phyloP scores from a whole-genome alignment of 2,113 vertebrate genomes.

The Lynx canadensis region DNA sequence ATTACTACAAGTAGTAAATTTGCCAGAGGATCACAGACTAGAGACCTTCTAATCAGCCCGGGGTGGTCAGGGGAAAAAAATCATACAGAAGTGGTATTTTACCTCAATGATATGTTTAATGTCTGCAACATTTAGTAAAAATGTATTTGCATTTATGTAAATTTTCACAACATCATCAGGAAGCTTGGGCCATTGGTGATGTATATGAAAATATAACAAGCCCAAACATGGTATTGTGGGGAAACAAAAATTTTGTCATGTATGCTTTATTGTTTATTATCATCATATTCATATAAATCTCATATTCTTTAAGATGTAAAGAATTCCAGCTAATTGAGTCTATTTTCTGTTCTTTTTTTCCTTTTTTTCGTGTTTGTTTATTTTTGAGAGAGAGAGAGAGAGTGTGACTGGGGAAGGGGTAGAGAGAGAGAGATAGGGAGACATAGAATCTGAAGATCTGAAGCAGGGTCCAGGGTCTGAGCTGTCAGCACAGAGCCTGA shows the following conservation, averaged over 20 bases:
- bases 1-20: not conserved
- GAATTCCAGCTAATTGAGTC: not conserved
- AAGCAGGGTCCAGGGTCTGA: too few species aligned
- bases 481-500: too few species aligned
- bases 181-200: not conserved
- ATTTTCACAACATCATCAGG: not conserved
- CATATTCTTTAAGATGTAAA: not conserved
- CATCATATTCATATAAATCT: not conserved
- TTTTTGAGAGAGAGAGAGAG: too few species aligned
- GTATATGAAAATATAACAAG: not conserved
- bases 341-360: not conserved
- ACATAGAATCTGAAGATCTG: too few species aligned
- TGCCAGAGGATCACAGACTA: not conserved
- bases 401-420: too few species aligned
- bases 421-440: too few species aligned
- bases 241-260: not conserved
- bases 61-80: not conserved
- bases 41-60: not conserved
- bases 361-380: too few species aligned
- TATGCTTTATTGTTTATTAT: constrained; percentile 6
- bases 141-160: not conserved
- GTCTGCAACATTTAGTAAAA: not conserved
- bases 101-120: not conserved
- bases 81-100: not conserved
- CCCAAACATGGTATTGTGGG: not conserved